Base-by-base conservation (phyloP, 2,797 vertebrate genomes). In the Hafferia zeledoni region DNA sequence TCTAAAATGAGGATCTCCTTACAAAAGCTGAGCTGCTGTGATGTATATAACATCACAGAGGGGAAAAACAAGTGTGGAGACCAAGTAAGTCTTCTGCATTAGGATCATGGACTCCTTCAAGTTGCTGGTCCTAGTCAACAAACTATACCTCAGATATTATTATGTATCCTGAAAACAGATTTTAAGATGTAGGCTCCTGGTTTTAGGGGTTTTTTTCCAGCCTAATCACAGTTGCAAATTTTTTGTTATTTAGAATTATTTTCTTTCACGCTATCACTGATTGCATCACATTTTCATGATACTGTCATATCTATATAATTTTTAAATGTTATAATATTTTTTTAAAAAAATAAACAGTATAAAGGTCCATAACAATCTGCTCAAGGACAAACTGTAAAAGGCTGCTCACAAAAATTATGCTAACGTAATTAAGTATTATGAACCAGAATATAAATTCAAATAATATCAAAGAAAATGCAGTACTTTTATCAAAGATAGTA, bases 351-450 rank as follows among this genome's bases (percentile, higher is more conserved):
- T 59, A 28, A 0, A 31, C 13, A 43, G 18, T 31, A 76, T 69
- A 75, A 94, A 83, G 46, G 5, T 30, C 23, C 7, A 60, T 49
- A 87, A 74, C 70, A 96, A 87, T 92, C 47, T 92, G 85, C 81
- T 87, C 28, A 35, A 59, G 39, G 47, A 72, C 85, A 17, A 90
- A 76, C 30, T 85, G n/a, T 81, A 88, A 90, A 95, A 61, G 75
- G 13, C 17, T 6, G 1, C 57, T 41, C 49, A 33, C 61, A 60
- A 67, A 87, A 74, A 74, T 60, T 67, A 81, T 81, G 93, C 57
- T 96, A 97, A 96, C 97, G 63, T 94, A 97, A 95, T 96, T 97
- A 96, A 75, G 44, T 74, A 90, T 95, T 91, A 87, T 87, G 81
- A 97, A 94, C 91, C 57, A 83, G 47, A 91, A 89, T 88, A 56